phyloP scores from a whole-genome alignment of 1,140 invertebrate species.

The Hormaphis cornu region DNA sequence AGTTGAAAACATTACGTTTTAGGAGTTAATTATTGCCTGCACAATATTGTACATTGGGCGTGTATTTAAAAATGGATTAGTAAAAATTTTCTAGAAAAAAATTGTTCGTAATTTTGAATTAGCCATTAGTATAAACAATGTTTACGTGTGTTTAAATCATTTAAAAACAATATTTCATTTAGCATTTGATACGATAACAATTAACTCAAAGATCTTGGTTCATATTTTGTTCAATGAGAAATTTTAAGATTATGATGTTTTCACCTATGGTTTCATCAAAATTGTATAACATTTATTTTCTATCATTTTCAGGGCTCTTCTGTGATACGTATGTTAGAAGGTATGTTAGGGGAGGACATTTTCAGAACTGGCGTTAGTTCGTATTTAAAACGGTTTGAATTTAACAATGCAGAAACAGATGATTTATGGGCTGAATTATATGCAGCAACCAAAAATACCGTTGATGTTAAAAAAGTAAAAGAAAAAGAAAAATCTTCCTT shows the following conservation, averaged over 20 bases:
- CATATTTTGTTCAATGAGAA: too few species aligned
- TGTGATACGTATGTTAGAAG: slow-evolving; percentile 80
- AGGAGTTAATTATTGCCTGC: slow-evolving; percentile 33
- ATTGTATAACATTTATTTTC: background rate
- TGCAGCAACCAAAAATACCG: slow-evolving; percentile 1
- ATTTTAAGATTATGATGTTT: background rate
- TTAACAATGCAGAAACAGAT: slow-evolving; percentile 65
- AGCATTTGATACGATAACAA: too few species aligned
- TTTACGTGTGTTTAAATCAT: too few species aligned
- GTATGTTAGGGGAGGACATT: slow-evolving; percentile 63
- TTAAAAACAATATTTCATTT: too few species aligned
- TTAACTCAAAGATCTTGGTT: too few species aligned
- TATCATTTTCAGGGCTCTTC: slow-evolving; percentile 60
- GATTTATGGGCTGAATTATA: slow-evolving; percentile 53
- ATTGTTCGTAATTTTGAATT: too few species aligned
- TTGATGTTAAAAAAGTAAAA: slow-evolving; percentile 21
- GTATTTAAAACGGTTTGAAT: slow-evolving; percentile 63
- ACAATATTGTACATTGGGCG: too few species aligned
- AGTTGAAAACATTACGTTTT: background rate
- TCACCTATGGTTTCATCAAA: background rate
- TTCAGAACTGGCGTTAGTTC: slow-evolving; percentile 63
- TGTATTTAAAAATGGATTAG: too few species aligned
- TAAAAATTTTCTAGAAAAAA: too few species aligned
- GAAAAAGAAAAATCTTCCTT: background rate
- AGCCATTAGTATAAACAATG: too few species aligned